Evolutionary conservation across 2,888 invertebrate species (phyloP).

Genomic region (Eupsilia transversa): DNA sequence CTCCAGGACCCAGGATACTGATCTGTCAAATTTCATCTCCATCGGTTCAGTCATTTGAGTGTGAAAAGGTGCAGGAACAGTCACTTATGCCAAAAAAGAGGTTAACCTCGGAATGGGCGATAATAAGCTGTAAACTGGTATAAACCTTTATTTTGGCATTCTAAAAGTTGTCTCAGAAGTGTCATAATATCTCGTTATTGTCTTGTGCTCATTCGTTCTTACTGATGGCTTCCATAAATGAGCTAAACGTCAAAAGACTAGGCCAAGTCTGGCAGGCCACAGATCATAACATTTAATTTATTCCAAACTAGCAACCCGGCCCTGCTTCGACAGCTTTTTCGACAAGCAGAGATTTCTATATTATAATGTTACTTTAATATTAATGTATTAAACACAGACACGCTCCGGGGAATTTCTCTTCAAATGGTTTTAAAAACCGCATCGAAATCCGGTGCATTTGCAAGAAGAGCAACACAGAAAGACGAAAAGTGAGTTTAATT

Average conservation of each 20-base stretch:
- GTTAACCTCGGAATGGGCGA: not conserved
- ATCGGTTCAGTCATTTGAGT: too few relatives aligned
- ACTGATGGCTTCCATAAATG: not conserved
- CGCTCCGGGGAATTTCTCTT: too few relatives aligned
- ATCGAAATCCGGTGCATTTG: not conserved
- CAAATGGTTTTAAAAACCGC: too few relatives aligned
- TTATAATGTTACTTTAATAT: too few relatives aligned
- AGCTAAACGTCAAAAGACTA: not conserved
- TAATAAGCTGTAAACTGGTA: not conserved
- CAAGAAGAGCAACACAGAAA: not conserved
- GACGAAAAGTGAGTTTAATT: not conserved
- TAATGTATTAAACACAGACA: too few relatives aligned
- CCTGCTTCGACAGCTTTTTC: too few relatives aligned
- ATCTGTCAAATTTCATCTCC: too few relatives aligned
- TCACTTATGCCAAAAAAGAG: too few relatives aligned
- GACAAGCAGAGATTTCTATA: too few relatives aligned
- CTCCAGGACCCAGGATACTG: too few relatives aligned
- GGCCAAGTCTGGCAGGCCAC: not conserved
- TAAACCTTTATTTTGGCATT: not conserved
- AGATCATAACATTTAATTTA: not conserved
- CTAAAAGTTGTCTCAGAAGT: not conserved
- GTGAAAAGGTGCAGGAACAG: too few relatives aligned
- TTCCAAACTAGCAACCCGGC: too few relatives aligned
- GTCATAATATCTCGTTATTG: not conserved
- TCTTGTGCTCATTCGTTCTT: not conserved